These are phyloP conservation scores for Amblyopsis rosae DNA, from an alignment of 2,113 vertebrate genomes.

Conservation along the genomic window DNA sequence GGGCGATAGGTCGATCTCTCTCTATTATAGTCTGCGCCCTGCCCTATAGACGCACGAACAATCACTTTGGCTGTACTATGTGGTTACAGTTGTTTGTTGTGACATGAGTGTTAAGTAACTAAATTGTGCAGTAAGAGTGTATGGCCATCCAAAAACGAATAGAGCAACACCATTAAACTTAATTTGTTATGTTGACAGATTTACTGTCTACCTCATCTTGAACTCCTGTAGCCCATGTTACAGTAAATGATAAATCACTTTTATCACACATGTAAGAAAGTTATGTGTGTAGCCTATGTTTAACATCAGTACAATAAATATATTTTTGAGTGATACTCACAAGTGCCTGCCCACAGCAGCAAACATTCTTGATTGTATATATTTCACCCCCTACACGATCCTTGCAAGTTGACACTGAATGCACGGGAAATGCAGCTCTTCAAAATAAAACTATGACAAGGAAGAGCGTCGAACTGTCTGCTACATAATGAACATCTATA, in stretches of 20 bases:
- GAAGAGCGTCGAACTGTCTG: constrained; percentile 55
- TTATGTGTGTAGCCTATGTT: background rate
- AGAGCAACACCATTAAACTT: constrained; percentile 8
- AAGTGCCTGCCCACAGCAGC: background rate
- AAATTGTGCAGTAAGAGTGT: constrained; percentile 35
- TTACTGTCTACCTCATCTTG: constrained; percentile 21
- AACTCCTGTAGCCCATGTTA: constrained; percentile 7
- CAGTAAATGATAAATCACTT: background rate
- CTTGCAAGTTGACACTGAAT: background rate
- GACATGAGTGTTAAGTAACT: constrained; percentile 53
- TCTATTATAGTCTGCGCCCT: background rate
- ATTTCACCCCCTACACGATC: background rate
- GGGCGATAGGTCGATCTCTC: constrained; percentile 52
- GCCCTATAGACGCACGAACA: constrained; percentile 24
- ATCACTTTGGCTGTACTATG: constrained; percentile 35
- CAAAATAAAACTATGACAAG: constrained; percentile 17
- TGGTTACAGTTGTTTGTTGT: constrained; percentile 65
- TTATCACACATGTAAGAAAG: background rate
- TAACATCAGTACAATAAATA: too few species aligned
- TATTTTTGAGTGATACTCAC: background rate
- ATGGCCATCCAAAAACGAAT: constrained; percentile 39
- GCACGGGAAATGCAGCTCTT: background rate
- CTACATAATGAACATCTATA: constrained; percentile 55
- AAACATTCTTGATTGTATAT: constrained; percentile 8
- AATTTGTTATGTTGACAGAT: constrained; percentile 28